These are phyloP conservation scores for Haliclystus octoradiatus DNA, from an alignment of 30 jellyfish, hydroid and myxozoan genomes.

Conservation along the genomic window DNA sequence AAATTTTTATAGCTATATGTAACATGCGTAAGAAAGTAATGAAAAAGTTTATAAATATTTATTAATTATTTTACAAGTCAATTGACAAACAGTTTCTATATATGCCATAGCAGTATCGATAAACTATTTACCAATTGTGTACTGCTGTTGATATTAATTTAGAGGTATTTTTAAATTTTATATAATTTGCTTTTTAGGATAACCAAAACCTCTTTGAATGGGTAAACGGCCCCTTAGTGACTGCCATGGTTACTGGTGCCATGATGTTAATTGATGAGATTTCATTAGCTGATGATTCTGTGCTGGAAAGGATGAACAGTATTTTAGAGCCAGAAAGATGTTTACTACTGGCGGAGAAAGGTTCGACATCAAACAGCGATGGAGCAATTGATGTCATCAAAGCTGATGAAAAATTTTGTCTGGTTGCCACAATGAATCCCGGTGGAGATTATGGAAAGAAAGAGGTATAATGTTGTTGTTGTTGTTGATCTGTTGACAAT, in stretches of 20 bases:
- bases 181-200: too few relatives aligned
- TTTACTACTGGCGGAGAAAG: constrained; percentile 85
- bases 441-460: constrained; percentile 98
- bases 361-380: constrained; percentile 28
- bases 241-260: constrained; percentile 83
- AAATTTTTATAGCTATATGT: too few relatives aligned
- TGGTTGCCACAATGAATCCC: constrained; percentile 97
- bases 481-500: too few relatives aligned
- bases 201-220: constrained; percentile 78
- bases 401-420: constrained; percentile 55
- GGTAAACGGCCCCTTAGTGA: constrained; percentile 93
- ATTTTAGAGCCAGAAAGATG: constrained; percentile 71
- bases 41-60: too few relatives aligned
- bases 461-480: constrained; percentile 81
- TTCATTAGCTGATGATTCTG: constrained; percentile 98
- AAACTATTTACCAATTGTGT: too few relatives aligned
- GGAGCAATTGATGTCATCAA: constrained; percentile 47
- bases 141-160: too few relatives aligned
- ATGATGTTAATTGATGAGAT: constrained; percentile 85
- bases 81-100: too few relatives aligned
- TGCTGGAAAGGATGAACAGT: constrained; percentile 86
- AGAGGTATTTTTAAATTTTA: too few relatives aligned
- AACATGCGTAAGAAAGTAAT: too few relatives aligned
- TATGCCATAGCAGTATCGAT: too few relatives aligned
- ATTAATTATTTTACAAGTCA: too few relatives aligned